Evolutionary conservation across 2,113 vertebrate species (phyloP).

Genomic region (Hypanus sabinus): DNA sequence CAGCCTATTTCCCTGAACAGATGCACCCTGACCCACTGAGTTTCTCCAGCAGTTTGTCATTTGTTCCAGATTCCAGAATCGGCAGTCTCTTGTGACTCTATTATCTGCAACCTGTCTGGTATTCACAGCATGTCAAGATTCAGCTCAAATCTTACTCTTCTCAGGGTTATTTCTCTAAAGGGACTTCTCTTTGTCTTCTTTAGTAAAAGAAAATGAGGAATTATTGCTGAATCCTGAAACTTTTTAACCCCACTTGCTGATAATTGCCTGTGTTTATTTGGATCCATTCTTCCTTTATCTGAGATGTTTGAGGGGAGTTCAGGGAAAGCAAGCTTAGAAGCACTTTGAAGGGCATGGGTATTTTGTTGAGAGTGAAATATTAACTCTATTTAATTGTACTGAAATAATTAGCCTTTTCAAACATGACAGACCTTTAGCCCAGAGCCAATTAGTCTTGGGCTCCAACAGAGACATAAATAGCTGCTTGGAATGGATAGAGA

Average conservation of each 20-base stretch:
- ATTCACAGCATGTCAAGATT: no score
- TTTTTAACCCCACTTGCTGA: not conserved
- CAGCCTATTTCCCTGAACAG: no score
- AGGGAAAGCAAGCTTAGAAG: not conserved
- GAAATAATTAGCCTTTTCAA: not conserved
- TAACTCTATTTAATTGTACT: not conserved
- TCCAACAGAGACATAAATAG: not conserved
- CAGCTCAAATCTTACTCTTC: not conserved
- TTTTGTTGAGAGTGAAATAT: not conserved
- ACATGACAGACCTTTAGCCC: not conserved
- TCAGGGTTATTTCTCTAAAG: not conserved
- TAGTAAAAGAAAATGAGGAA: not conserved
- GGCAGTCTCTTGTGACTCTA: no score
- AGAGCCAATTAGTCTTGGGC: slow-evolving; percentile 11
- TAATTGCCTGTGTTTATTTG: not conserved
- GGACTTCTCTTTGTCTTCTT: not conserved
- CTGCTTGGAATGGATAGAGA: not conserved
- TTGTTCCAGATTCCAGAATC: no score
- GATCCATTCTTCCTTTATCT: not conserved
- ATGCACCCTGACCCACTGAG: no score
- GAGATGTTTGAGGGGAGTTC: not conserved
- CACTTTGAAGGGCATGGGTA: not conserved
- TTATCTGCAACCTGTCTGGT: not conserved
- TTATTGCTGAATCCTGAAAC: not conserved
- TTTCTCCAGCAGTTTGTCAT: no score